Percentiles rank a stretch among this genome's conserved stretches.
Conservation (phyloP, 37 sponge, comb jelly and placozoan species). For the Lycopodina hypogea region DNA sequence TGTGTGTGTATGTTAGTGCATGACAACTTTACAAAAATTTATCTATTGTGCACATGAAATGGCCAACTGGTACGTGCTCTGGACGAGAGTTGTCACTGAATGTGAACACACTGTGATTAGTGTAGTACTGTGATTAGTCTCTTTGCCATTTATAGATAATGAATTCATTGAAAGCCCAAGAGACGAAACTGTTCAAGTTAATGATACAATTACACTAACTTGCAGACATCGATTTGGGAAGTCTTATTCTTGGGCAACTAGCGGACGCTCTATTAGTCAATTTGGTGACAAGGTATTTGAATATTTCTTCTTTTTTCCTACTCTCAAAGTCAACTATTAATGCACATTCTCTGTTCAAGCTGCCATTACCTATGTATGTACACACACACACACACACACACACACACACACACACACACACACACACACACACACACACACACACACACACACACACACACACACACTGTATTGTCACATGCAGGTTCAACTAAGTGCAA, state of each 20-base stretch:
- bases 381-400: no score
- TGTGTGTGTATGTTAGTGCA: no score
- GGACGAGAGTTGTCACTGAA: background rate
- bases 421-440: no score
- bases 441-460: no score
- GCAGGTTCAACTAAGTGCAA: constrained; percentile 1
- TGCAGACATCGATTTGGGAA: constrained; percentile 23
- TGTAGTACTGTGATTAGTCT: background rate
- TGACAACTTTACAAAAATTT: no score
- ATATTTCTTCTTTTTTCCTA: no score
- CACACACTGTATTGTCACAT: background rate
- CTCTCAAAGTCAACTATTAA: no score
- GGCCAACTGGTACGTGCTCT: no score
- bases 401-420: no score
- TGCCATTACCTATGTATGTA: no score
- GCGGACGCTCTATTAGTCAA: background rate
- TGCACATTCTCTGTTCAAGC: no score
- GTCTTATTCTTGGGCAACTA: constrained; percentile 23
- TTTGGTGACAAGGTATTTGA: constrained; percentile 11
- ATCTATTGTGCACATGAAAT: no score
- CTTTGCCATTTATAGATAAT: constrained; percentile 3
- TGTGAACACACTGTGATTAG: background rate
- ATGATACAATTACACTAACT: background rate
- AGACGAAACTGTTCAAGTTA: background rate
- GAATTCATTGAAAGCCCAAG: background rate